phyloP scores from a whole-genome alignment of 2,888 invertebrate genomes.

The Trisateles emortualis region DNA sequence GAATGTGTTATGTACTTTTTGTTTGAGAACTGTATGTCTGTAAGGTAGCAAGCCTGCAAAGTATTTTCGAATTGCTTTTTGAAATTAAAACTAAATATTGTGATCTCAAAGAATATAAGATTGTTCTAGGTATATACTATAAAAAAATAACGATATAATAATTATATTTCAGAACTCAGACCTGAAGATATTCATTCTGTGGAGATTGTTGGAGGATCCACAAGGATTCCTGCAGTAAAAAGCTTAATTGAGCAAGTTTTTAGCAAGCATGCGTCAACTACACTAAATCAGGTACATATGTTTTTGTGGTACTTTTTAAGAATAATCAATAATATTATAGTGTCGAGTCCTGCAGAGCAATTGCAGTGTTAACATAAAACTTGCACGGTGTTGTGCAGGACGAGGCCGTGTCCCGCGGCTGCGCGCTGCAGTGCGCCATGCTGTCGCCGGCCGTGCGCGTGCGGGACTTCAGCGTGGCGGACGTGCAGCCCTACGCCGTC shows the following conservation, averaged over 20 bases:
- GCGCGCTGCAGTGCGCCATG: constrained; percentile 98
- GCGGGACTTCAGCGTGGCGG: constrained; percentile 97
- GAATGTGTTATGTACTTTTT: too few relatives aligned
- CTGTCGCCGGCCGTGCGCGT: constrained; percentile 98
- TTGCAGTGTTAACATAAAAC: too few relatives aligned
- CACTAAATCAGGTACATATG: constrained; percentile 92
- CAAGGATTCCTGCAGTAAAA: constrained; percentile 97
- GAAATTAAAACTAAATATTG: too few relatives aligned
- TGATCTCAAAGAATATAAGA: too few relatives aligned
- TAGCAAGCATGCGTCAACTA: constrained; percentile 95
- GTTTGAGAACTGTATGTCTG: too few relatives aligned
- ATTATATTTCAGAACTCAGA: constrained; percentile 88
- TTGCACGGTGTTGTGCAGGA: too few relatives aligned
- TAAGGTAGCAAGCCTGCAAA: too few relatives aligned
- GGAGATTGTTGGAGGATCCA: constrained; percentile 98
- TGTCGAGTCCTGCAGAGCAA: too few relatives aligned
- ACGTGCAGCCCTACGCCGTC: constrained; percentile 96
- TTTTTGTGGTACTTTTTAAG: neutral
- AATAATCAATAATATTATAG: neutral
- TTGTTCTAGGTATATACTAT: too few relatives aligned
- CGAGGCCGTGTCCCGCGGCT: constrained; percentile 98
- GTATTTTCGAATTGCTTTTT: too few relatives aligned
- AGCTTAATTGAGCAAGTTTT: constrained; percentile 95
- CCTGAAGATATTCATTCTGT: constrained; percentile 96
- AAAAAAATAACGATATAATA: neutral